Evolutionary conservation across 2,888 invertebrate genomes (phyloP).

Genomic region (Andricus quercusramuli): DNA sequence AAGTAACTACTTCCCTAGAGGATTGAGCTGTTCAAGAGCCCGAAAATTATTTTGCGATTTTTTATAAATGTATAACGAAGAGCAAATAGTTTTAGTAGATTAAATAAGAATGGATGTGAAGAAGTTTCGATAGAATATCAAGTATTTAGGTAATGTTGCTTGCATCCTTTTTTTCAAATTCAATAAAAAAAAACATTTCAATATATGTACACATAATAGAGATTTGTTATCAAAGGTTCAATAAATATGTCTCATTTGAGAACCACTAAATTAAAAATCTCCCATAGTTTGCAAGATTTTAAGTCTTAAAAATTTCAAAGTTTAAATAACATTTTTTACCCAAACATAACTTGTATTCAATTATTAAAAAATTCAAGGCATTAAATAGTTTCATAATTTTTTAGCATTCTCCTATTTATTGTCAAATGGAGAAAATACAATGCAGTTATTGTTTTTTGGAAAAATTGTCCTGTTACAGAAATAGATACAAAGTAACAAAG

Average conservation of each 20-base stretch:
- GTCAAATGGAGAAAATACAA: not conserved
- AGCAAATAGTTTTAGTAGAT: not conserved
- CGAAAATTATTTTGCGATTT: constrained; percentile 28
- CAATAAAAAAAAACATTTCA: too few species aligned
- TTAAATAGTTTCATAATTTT: not conserved
- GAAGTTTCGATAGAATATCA: not conserved
- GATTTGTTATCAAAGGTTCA: too few species aligned
- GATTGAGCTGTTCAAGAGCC: constrained; percentile 25
- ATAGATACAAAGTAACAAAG: not conserved
- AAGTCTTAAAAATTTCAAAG: not conserved
- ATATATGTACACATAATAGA: too few species aligned
- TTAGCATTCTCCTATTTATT: not conserved
- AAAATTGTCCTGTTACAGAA: not conserved
- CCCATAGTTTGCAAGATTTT: not conserved
- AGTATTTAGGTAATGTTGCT: not conserved
- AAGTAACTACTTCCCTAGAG: constrained; percentile 14
- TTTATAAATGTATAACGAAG: not conserved
- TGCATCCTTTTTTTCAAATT: not conserved
- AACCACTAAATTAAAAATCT: not conserved
- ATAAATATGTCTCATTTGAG: not conserved
- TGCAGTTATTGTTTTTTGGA: not conserved
- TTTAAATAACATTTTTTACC: too few species aligned
- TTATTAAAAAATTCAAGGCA: not conserved
- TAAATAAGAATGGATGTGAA: not conserved
- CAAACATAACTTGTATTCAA: too few species aligned